Evolutionary conservation across 2,797 vertebrate genomes (phyloP).

Genomic region (Eulemur albifrons): DNA sequence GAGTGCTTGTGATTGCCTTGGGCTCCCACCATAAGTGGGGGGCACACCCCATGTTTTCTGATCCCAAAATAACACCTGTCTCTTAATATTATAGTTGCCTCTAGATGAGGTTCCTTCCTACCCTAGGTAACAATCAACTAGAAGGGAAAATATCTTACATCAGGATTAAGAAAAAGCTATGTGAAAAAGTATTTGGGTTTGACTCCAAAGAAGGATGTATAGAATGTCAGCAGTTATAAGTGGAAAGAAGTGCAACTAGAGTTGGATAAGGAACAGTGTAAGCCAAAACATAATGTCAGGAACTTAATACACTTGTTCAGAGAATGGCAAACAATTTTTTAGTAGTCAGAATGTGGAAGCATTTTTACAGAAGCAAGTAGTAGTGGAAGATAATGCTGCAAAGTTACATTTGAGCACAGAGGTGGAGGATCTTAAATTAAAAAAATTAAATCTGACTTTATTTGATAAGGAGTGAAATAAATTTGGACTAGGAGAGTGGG

Average conservation of each 20-base stretch:
- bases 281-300: neutral
- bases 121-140: neutral
- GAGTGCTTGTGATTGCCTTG: neutral
- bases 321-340: neutral
- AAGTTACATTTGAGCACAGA: neutral
- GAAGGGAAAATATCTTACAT: neutral
- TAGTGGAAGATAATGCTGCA: neutral
- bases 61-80: neutral
- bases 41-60: neutral
- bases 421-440: neutral
- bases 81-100: neutral
- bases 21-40: neutral
- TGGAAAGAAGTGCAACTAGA: neutral
- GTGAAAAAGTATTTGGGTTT: neutral
- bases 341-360: neutral
- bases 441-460: neutral
- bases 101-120: neutral
- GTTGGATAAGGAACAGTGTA: neutral
- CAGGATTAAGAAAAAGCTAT: neutral
- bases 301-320: neutral
- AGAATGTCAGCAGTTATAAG: neutral
- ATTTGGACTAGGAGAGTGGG: neutral
- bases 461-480: neutral
- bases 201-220: neutral
- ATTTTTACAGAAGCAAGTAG: neutral